Evolutionary conservation across 1,140 invertebrate species (phyloP), one percentile per base, ranked within the genome.

Genomic region (Drosophila teissieri): DNA sequence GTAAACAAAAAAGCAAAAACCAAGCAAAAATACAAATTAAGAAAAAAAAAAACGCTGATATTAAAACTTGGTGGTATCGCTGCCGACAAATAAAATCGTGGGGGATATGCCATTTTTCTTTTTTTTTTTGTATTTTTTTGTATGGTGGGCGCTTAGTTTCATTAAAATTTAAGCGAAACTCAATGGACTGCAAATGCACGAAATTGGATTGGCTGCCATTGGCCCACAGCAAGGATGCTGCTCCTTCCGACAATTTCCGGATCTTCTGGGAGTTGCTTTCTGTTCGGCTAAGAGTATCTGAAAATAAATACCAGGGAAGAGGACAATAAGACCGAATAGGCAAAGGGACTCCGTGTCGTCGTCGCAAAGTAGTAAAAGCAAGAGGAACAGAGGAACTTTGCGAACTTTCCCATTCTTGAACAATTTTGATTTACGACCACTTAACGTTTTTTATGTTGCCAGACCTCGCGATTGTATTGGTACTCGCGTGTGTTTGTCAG

Each of bases 351-450:
- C 27, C 57, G 57, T 72, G 27, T 48, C 34, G 27, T 48, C 34
- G 49, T 40, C 51, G 15, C 15, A 22, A 34, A 57, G 49, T 57
- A 54, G 46, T 45, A 51, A 19, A 40, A 56, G 31, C 31, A 31
- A 31, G 48, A 45, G 63, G 37, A 72, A 76, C 72, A 31, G 48
- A 45, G 63, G 37, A 72, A 76, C 72, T 84, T 72, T 31, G 76
- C 57, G 64, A 80, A 80, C 70, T 83, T 84, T 84, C 61, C 57
- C 64, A 79, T 84, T 62, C 70, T 65, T 44, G 72, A 65, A 65
- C 76, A 84, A 67, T 83, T 84, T 84, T 83, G 80, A 83, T 83
- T 83, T 83, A 83, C 80, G 80, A 83, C 80, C 80, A 84, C 80
- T 83, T 83, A 83, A 84, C 72, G 80, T 84, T 85, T 84, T 84